Evolutionary conservation across 2,797 vertebrate species (phyloP).

Genomic region (Spea hammondii): DNA sequence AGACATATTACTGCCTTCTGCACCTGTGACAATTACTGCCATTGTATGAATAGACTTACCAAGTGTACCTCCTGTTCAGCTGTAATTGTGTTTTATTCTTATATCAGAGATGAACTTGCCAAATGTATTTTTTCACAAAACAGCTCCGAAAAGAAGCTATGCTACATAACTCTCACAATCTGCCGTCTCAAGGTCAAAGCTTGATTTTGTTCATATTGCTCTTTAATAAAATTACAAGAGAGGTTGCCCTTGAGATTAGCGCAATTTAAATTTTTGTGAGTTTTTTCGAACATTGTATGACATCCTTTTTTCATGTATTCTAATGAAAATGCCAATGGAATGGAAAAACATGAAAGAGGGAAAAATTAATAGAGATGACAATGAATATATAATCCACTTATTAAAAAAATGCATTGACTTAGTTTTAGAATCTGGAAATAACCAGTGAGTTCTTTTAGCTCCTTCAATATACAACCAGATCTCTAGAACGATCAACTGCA

Average conservation of each 20-base stretch:
- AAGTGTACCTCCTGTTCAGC: constrained; percentile 39
- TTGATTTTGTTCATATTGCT: constrained; percentile 9
- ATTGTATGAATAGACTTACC: constrained; percentile 44
- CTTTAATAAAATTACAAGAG: constrained; percentile 27
- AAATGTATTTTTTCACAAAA: constrained; percentile 37
- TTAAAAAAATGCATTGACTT: too few relatives aligned
- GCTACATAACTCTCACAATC: constrained; percentile 31
- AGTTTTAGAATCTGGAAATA: too few relatives aligned
- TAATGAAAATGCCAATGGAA: neutral
- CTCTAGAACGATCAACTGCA: too few relatives aligned
- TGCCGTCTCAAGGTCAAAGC: constrained; percentile 38
- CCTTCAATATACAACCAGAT: too few relatives aligned
- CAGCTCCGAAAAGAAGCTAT: constrained; percentile 16
- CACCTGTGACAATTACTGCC: constrained; percentile 46
- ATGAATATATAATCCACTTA: too few relatives aligned
- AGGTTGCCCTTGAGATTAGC: constrained; percentile 24
- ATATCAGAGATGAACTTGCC: constrained; percentile 41
- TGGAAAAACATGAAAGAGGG: neutral
- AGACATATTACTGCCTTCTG: constrained; percentile 41
- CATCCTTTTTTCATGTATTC: neutral
- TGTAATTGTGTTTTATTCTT: constrained; percentile 49
- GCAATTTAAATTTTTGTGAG: neutral
- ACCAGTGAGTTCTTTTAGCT: too few relatives aligned
- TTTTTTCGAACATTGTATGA: neutral
- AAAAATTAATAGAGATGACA: too few relatives aligned